These are phyloP conservation scores for Patella pellucida DNA, from an alignment of 2,888 invertebrate genomes.

Conservation along the genomic window DNA sequence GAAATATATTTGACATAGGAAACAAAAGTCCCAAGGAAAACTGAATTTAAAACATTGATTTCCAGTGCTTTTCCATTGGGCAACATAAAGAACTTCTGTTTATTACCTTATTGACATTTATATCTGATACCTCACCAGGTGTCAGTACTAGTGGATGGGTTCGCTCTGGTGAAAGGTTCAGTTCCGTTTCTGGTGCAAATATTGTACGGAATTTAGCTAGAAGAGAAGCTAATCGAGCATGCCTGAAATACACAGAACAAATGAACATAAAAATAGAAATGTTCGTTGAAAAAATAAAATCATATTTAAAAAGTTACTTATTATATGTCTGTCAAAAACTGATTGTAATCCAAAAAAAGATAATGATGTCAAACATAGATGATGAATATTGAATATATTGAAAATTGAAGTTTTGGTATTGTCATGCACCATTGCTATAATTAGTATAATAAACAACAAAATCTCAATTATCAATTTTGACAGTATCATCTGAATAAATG, in stretches of 20 bases:
- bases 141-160: constrained; percentile 58
- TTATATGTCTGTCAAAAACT: background rate
- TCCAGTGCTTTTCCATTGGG: too few species aligned
- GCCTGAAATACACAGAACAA: constrained; percentile 43
- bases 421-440: background rate
- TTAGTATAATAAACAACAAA: background rate
- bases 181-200: constrained; percentile 36
- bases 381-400: too few species aligned
- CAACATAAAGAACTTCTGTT: too few species aligned
- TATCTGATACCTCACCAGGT: constrained; percentile 45
- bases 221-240: constrained; percentile 64
- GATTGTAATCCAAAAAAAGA: background rate
- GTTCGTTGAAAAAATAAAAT: constrained; percentile 13
- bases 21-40: too few species aligned
- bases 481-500: too few species aligned
- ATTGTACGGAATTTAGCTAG: constrained; percentile 57
- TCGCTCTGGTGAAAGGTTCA: constrained; percentile 45
- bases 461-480: too few species aligned
- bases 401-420: too few species aligned
- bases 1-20: too few species aligned
- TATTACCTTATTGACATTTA: constrained; percentile 62
- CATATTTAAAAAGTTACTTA: background rate
- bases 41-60: too few species aligned
- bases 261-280: background rate
- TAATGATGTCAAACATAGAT: too few species aligned